phyloP scores from a whole-genome alignment of 2,797 vertebrate species.

The Danio tinwini region DNA sequence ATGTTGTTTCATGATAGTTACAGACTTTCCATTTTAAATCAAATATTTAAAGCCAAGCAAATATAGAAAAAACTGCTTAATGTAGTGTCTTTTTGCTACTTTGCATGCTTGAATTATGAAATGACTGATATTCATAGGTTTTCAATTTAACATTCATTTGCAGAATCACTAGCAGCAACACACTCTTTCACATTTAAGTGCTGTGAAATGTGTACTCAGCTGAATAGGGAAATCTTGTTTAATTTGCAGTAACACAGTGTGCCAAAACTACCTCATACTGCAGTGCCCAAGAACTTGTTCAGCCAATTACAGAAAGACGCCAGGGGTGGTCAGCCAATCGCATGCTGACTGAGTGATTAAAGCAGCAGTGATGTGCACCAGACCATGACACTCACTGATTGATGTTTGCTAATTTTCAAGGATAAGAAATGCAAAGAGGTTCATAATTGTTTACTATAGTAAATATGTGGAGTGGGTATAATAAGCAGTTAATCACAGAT shows the following conservation, averaged over 20 bases:
- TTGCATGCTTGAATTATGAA: neutral
- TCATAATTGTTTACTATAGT: neutral
- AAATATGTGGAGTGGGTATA: neutral
- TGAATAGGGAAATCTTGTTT: neutral
- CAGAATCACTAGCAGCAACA: neutral
- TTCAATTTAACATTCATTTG: neutral
- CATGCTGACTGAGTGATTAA: neutral
- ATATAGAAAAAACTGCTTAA: neutral
- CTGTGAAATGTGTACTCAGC: neutral
- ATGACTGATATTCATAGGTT: neutral
- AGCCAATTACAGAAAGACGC: constrained; percentile 15
- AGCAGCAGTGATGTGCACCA: neutral
- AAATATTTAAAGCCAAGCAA: neutral
- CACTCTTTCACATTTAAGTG: neutral
- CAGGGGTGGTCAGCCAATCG: constrained; percentile 1
- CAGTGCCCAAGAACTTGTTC: constrained; percentile 7
- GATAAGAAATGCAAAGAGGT: neutral
- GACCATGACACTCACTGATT: neutral
- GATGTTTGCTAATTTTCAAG: neutral
- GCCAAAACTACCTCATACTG: neutral
- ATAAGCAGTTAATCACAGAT: neutral
- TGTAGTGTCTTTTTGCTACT: neutral
- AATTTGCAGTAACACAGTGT: neutral
- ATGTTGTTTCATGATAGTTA: too few relatives aligned
- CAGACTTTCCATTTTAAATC: too few relatives aligned